Conservation (phyloP, 2,888 invertebrate species). For the Bellardia pandia region DNA sequence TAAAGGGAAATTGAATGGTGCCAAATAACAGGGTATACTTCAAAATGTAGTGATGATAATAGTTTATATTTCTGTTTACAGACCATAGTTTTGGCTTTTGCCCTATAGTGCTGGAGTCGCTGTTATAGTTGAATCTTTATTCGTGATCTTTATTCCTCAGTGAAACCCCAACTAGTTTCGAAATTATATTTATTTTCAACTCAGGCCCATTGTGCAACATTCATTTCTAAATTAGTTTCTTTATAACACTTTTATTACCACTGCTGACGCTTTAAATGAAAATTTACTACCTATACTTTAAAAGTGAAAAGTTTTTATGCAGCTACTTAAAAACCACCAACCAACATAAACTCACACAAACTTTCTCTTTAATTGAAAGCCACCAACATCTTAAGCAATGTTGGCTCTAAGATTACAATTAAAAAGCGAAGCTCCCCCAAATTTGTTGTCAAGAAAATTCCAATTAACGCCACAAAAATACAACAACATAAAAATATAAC, state of each 20-base stretch:
- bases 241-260: neutral
- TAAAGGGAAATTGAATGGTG: too few relatives aligned
- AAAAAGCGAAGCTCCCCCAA: neutral
- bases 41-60: too few relatives aligned
- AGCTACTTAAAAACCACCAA: slow-evolving; percentile 24
- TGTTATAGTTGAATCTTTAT: too few relatives aligned
- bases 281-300: slow-evolving; percentile 28
- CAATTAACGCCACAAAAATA: slow-evolving; percentile 60
- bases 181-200: too few relatives aligned
- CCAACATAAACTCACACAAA: neutral
- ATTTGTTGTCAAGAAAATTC: slow-evolving; percentile 31
- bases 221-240: slow-evolving; percentile 14
- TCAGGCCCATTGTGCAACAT: neutral
- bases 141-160: too few relatives aligned
- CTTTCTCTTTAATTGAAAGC: slow-evolving; percentile 5
- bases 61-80: too few relatives aligned
- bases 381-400: slow-evolving; percentile 17
- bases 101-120: too few relatives aligned
- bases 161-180: too few relatives aligned
- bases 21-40: too few relatives aligned
- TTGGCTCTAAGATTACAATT: slow-evolving; percentile 10
- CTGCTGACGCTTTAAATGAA: slow-evolving; percentile 35
- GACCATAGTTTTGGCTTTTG: too few relatives aligned
- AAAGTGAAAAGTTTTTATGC: slow-evolving; percentile 2
- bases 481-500: slow-evolving; percentile 47